Evolutionary conservation across 2,113 vertebrate genomes (phyloP), one percentile per base, ranked within the genome.

Genomic region (Pseudopodoces humilis): DNA sequence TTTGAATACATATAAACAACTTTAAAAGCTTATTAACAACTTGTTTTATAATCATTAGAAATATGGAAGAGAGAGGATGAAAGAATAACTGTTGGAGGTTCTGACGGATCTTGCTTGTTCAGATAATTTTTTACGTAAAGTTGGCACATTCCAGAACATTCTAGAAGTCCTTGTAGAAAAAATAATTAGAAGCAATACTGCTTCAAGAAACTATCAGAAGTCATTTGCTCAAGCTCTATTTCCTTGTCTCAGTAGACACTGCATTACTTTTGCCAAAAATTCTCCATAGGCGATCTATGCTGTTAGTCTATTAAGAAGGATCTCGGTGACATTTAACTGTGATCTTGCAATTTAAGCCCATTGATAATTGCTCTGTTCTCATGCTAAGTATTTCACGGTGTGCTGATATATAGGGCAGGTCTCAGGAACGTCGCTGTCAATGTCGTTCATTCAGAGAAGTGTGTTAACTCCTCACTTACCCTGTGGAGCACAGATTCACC

Each of bases 401-500:
- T 35, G 39, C 53, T 59, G 15, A 12, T 64, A 15, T 18, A 7
- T 31, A 64, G 25, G 5, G 13, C n/a, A 55, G 30, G n/a, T 65
- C 65, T 55, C 16, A 14, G 47, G 47, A 53, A n/a, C 1, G 0
- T 35, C 37, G 8, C 23, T 52, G 11, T 56, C 44, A 10, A 19
- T 52, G 11, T 56, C 3, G 0, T 31, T 80, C 31, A 67, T 55
- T 76, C 3, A 1, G n/a, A 65, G 49, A 72, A 88, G 49, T 6
- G 9, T 31, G 13, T 53, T 39, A 39, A 41, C 18, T 49, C 47
- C 43, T 44, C 0, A 0, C 13, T 50, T 35, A 18, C 33, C 10
- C 27, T 1, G 0, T 16, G 44, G 16, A 68, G 31, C 2, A 1
- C 7, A 4, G 23, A 15, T 47, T 65, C 50, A 30, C 23, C 9